Base-by-base conservation (phyloP, 2,888 invertebrate genomes). In the Diploptera punctata region DNA sequence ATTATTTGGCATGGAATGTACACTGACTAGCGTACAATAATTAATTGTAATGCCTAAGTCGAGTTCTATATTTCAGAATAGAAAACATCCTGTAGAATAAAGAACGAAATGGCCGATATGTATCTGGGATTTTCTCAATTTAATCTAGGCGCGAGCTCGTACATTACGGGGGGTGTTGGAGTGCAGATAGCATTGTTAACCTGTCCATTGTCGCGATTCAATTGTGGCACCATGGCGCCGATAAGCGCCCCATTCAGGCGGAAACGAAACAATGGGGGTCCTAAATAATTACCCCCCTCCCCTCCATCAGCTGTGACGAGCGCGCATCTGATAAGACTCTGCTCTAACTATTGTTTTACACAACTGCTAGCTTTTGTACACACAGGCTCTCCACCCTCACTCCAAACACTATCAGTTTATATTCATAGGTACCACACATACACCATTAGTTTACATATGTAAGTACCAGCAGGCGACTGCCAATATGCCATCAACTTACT, bases 211-310 rank as follows among this genome's bases (percentile, higher is more conserved):
- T 57, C 29, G 16, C 57, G 29, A 57, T 57, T 57, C 57, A 57
- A 57, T 57, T 29, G 29, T 57, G 57, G 57, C 57, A 29, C 29
- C 57, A 33, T 57, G 29, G 16, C 57, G 29, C 57, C 57, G 57
- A 57, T 57, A 57, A 57, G 57, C 29, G 29, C 29, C 4, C 29
- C 26, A 57, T 26, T 29, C 29, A n/a, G n/a, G 29, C 26, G n/a
- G 57, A 57, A 19, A 57, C 31, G 16, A 24, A 52, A 52, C 26
- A 29, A 57, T 26, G 29, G 29, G n/a, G 54, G 1, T 26, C 16
- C 29, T 57, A 57, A 57, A 57, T 57, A 57, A 57, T 57, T 57
- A n/a, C 57, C 24, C n/a, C 29, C 57, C 29, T n/a, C 57, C 29
- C 13, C 5, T 13, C 5, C 9, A 21, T 5, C 5, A 21, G 7